These are phyloP conservation scores for Argyrosomus regius DNA, from an alignment of 2,797 vertebrate species.

Conservation along the genomic window DNA sequence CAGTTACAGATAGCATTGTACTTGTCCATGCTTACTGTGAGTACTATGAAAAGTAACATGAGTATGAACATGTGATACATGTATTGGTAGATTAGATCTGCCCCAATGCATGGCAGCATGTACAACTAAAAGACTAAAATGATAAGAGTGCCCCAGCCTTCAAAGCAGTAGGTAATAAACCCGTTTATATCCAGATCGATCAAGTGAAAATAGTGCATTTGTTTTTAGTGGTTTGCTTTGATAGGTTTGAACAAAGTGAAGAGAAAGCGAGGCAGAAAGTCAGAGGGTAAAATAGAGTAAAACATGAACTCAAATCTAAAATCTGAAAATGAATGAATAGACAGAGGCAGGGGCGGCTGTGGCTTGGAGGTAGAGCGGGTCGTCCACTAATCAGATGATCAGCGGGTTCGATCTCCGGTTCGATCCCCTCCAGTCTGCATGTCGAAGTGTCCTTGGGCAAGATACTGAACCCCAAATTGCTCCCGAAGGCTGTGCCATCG, in stretches of 20 bases:
- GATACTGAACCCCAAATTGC: too few species aligned
- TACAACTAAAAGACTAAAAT: background rate
- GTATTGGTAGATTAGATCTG: background rate
- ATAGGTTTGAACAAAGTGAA: background rate
- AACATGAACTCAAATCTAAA: background rate
- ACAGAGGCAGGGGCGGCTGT: too few species aligned
- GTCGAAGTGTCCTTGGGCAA: too few species aligned
- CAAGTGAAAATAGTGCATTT: background rate
- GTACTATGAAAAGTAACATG: background rate
- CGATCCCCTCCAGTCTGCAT: too few species aligned
- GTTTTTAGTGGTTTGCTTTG: background rate
- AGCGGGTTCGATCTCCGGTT: too few species aligned
- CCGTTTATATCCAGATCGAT: background rate
- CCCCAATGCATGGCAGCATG: background rate
- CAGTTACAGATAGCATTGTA: too few species aligned
- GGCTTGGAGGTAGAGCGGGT: too few species aligned
- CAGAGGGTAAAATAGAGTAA: background rate
- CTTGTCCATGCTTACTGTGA: background rate
- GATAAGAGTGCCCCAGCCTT: background rate
- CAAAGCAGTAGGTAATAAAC: background rate
- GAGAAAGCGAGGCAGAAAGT: background rate
- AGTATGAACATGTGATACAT: background rate
- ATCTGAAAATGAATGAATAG: too few species aligned
- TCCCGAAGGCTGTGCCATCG: too few species aligned
- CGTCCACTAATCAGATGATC: too few species aligned